phyloP scores from a whole-genome alignment of 2,888 invertebrate genomes.

The Malthinus flaveolus region DNA sequence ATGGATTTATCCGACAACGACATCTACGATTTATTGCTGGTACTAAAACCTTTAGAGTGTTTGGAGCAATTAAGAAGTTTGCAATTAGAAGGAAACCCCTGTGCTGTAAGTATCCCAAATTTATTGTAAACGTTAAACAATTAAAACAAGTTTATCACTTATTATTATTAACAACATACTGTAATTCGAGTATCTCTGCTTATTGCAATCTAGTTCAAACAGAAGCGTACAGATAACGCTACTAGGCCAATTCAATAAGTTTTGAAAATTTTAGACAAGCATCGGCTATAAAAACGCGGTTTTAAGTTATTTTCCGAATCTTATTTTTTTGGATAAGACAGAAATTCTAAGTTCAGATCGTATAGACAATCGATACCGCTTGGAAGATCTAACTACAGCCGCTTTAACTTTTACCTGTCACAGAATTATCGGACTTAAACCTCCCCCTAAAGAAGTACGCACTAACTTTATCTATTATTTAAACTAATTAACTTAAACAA shows the following conservation, averaged over 20 bases:
- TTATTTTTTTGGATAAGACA: slow-evolving; percentile 59
- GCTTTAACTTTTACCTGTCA: slow-evolving; percentile 57
- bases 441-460: slow-evolving; percentile 60
- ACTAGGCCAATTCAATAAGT: not conserved
- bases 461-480: not conserved
- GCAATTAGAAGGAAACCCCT: slow-evolving; percentile 62
- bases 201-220: no score
- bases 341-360: slow-evolving; percentile 52
- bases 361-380: slow-evolving; percentile 15
- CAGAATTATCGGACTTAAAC: slow-evolving; percentile 58
- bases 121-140: not conserved
- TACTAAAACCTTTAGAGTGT: slow-evolving; percentile 50
- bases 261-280: slow-evolving; percentile 53
- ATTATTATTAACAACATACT: no score
- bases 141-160: no score
- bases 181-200: no score
- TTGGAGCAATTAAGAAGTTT: slow-evolving; percentile 55
- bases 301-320: slow-evolving; percentile 50
- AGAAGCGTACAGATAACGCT: no score
- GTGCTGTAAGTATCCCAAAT: slow-evolving; percentile 54
- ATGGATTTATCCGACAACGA: slow-evolving; percentile 63
- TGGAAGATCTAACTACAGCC: slow-evolving; percentile 52
- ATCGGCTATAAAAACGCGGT: slow-evolving; percentile 56
- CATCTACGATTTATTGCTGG: slow-evolving; percentile 57
- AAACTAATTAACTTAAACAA: not conserved